Evolutionary conservation across 2,113 vertebrate genomes (phyloP).

Genomic region (Antechinus flavipes): DNA sequence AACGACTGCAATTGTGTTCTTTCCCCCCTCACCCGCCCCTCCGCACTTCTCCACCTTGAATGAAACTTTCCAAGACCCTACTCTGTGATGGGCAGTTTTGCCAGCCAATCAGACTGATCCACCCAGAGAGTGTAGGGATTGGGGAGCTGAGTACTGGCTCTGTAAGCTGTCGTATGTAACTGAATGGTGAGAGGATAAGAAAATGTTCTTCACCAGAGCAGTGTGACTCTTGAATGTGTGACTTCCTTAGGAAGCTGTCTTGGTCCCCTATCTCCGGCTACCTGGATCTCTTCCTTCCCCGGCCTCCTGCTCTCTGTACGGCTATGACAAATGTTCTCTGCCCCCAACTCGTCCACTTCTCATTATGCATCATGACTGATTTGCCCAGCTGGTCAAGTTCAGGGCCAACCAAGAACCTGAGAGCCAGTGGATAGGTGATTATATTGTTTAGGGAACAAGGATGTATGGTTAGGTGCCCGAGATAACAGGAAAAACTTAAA

Average conservation of each 20-base stretch:
- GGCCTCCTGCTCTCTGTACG: neutral
- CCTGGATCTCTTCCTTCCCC: neutral
- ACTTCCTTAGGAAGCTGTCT: neutral
- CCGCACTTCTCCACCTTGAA: conserved; percentile 81
- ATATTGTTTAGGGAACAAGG: neutral
- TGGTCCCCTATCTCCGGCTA: neutral
- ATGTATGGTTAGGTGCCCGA: neutral
- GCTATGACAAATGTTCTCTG: neutral
- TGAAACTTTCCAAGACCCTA: conserved; percentile 79
- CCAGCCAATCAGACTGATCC: conserved; percentile 47
- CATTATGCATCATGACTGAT: neutral
- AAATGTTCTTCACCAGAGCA: neutral
- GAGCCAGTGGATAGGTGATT: neutral
- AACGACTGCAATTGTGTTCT: conserved; percentile 73
- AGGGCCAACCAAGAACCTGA: neutral
- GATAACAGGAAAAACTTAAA: neutral
- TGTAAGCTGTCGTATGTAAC: neutral
- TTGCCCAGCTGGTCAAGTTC: neutral
- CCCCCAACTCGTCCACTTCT: neutral
- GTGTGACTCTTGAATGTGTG: neutral
- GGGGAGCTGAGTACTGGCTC: neutral
- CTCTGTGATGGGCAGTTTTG: conserved; percentile 56
- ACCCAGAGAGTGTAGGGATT: conserved; percentile 39
- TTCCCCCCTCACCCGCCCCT: conserved; percentile 79
- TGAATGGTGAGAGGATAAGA: neutral